These are phyloP conservation scores for Stenchaetothrips biformis DNA, from an alignment of 2,888 invertebrate genomes.

Conservation along the genomic window DNA sequence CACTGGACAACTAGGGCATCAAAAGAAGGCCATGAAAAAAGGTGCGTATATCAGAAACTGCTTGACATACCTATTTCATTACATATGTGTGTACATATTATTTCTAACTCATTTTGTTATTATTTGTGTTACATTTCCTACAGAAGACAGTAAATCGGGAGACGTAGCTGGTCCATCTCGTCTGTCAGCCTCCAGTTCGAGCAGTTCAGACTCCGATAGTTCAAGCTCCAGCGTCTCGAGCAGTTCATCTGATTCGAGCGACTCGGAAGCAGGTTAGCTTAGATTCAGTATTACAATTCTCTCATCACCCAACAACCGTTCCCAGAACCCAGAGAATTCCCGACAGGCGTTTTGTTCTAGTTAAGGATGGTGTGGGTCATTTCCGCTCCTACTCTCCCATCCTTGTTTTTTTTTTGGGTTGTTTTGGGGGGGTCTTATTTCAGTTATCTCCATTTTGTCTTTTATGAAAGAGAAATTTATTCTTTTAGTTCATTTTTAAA, in stretches of 20 bases:
- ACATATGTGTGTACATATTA: background rate
- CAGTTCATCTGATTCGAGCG: slow-evolving; percentile 83
- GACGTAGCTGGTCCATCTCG: slow-evolving; percentile 60
- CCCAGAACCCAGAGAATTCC: background rate
- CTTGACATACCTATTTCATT: slow-evolving; percentile 7
- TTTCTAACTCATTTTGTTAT: slow-evolving; percentile 4
- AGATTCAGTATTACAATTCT: slow-evolving; percentile 27
- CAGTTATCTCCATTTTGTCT: slow-evolving; percentile 3
- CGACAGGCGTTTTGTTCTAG: background rate
- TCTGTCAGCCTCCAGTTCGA: slow-evolving; percentile 75
- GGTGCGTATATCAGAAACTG: slow-evolving; percentile 51
- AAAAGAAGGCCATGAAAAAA: slow-evolving; percentile 78
- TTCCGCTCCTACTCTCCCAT: no score
- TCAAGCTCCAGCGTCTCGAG: slow-evolving; percentile 82
- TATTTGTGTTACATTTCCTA: slow-evolving; percentile 18
- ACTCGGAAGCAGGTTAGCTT: slow-evolving; percentile 92
- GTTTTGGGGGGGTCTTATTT: background rate
- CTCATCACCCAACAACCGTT: slow-evolving; percentile 8
- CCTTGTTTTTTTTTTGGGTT: no score
- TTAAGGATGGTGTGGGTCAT: slow-evolving; percentile 8
- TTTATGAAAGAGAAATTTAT: background rate
- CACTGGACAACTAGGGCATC: slow-evolving; percentile 80
- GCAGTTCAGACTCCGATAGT: slow-evolving; percentile 76
- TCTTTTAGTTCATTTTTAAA: slow-evolving; percentile 9
- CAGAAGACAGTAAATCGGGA: slow-evolving; percentile 40